These are phyloP conservation scores for Sebastes oblongus DNA, from an alignment of 2,797 vertebrate species.

Conservation along the genomic window DNA sequence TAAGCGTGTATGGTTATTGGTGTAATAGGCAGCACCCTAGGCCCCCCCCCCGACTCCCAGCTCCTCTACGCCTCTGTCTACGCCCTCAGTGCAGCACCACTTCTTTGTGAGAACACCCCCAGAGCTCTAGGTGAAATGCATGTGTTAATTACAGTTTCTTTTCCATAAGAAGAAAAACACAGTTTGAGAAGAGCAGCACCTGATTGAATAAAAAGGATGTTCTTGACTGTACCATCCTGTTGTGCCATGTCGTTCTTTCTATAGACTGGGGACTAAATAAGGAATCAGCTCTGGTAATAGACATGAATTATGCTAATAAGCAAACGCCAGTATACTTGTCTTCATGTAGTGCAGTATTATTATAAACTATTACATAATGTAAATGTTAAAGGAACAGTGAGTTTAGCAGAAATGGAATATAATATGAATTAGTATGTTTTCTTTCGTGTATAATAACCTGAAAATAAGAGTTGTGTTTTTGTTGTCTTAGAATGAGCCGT, in stretches of 20 bases:
- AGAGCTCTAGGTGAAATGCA: slow-evolving; percentile 87
- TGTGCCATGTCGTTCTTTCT: slow-evolving; percentile 54
- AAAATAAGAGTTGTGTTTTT: too few species aligned
- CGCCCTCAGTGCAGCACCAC: slow-evolving; percentile 73
- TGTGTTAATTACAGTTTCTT: slow-evolving; percentile 93
- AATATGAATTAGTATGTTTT: too few species aligned
- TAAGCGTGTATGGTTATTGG: slow-evolving; percentile 73
- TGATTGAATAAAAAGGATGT: slow-evolving; percentile 91
- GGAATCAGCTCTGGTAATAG: too few species aligned
- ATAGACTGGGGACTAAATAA: background rate
- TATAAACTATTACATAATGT: background rate
- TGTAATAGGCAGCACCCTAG: slow-evolving; percentile 70
- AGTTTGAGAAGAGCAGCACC: slow-evolving; percentile 89
- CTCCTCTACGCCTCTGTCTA: slow-evolving; percentile 69
- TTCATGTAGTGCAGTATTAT: background rate
- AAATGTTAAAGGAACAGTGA: background rate
- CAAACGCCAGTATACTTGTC: background rate
- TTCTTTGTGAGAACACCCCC: slow-evolving; percentile 81
- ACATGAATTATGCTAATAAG: background rate
- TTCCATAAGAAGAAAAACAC: slow-evolving; percentile 89
- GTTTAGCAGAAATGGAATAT: too few species aligned
- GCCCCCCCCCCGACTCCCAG: slow-evolving; percentile 67
- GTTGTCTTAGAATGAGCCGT: too few species aligned
- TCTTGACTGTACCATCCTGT: slow-evolving; percentile 85
- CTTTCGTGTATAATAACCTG: too few species aligned